These are phyloP conservation scores for Diachasma alloeum DNA, from an alignment of 1,140 invertebrate genomes.

Conservation along the genomic window DNA sequence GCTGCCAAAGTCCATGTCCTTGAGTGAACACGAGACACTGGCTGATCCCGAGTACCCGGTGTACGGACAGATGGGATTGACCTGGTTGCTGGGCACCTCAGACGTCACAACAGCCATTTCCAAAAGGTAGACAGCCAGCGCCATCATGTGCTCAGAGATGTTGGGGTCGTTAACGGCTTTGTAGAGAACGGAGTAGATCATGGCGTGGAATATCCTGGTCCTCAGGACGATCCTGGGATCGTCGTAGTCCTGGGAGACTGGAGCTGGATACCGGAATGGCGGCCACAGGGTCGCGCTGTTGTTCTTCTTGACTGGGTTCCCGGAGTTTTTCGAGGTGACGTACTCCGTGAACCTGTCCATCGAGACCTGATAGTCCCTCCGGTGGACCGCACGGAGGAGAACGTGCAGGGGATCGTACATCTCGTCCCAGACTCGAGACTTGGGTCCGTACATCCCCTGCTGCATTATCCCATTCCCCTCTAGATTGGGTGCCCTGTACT, in stretches of 20 bases:
- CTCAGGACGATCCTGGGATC: conserved; percentile 77
- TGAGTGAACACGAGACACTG: conserved; percentile 51
- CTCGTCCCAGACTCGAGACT: conserved; percentile 87
- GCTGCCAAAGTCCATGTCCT: conserved; percentile 73
- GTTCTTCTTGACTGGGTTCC: conserved; percentile 72
- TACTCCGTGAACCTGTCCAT: conserved; percentile 89
- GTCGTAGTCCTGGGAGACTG: conserved; percentile 72
- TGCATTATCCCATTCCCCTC: conserved; percentile 86
- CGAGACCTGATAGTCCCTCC: conserved; percentile 92
- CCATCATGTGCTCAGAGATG: conserved; percentile 85
- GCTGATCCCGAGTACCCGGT: conserved; percentile 33
- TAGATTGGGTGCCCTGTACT: conserved; percentile 80
- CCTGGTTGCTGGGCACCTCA: conserved; percentile 64
- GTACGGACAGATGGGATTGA: conserved; percentile 58
- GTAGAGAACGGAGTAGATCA: conserved; percentile 84
- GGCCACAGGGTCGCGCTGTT: conserved; percentile 79
- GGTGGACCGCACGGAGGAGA: conserved; percentile 86
- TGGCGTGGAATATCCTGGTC: conserved; percentile 84
- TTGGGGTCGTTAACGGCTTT: conserved; percentile 81
- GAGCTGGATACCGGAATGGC: conserved; percentile 78
- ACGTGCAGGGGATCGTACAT: conserved; percentile 96
- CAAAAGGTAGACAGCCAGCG: conserved; percentile 85
- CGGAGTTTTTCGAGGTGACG: conserved; percentile 56
- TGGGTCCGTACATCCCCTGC: conserved; percentile 94
- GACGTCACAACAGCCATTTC: conserved; percentile 81